These are phyloP conservation scores for Lophius piscatorius DNA, from an alignment of 2,113 vertebrate species.

Conservation along the genomic window DNA sequence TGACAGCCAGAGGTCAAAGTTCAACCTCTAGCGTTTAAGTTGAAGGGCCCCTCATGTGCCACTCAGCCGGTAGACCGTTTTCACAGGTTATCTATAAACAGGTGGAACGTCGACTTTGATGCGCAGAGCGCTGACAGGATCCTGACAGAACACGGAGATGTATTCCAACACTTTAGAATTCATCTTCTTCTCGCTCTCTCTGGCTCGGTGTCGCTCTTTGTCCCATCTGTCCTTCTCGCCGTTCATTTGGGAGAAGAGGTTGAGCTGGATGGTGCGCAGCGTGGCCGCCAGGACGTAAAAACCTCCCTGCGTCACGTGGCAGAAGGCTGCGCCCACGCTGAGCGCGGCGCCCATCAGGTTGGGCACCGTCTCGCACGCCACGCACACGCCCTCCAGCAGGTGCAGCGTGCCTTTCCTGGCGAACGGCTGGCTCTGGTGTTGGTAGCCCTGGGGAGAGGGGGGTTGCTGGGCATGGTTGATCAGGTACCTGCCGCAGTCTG, in stretches of 20 bases:
- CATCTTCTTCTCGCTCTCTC: conserved; percentile 65
- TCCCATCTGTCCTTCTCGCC: conserved; percentile 71
- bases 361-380: conserved; percentile 65
- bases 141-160: conserved; percentile 76
- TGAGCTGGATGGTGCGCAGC: conserved; percentile 67
- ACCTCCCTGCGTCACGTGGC: conserved; percentile 68
- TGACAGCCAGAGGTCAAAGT: conserved; percentile 44
- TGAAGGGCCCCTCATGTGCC: conserved; percentile 64
- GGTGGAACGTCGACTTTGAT: conserved; percentile 76
- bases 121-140: conserved; percentile 74
- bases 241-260: conserved; percentile 72
- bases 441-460: conserved; percentile 15
- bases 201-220: conserved; percentile 62
- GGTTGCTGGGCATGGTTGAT: conserved; percentile 50
- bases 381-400: conserved; percentile 66
- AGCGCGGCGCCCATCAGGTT: conserved; percentile 67
- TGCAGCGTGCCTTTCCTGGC: conserved; percentile 56
- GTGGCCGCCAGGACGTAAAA: conserved; percentile 69
- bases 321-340: conserved; percentile 60
- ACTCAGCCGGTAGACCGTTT: conserved; percentile 4
- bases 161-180: conserved; percentile 70
- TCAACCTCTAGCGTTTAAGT: conserved; percentile 46
- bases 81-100: conserved; percentile 67
- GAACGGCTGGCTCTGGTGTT: conserved; percentile 16
- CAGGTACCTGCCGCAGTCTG: conserved; percentile 46